Evolutionary conservation across 2,113 vertebrate species (phyloP), one percentile per base, ranked within the genome.

Genomic region (Ceuthmochares aereus): DNA sequence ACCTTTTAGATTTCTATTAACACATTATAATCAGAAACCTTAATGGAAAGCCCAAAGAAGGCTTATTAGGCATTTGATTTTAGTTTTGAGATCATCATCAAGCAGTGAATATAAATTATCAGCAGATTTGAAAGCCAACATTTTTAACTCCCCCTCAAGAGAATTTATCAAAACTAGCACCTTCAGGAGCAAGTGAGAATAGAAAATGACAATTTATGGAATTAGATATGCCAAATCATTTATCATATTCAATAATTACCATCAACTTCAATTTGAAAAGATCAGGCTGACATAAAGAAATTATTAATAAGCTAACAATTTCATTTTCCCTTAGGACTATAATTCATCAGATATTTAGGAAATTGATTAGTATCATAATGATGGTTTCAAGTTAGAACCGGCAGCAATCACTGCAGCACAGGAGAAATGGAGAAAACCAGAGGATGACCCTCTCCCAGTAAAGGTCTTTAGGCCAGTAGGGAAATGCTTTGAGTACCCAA

Each of bases 271-370:
- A 87, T 94, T 95, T 95, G 47, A 67, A 87, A 87, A 73, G 37
- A 93, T 72, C 70, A 81, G 45, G 34, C 36, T 85, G 43, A 83
- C 66, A 63, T 64, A 51, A 80, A 75, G 58, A 89, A 96, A 97
- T 89, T 89, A 92, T 80, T 81, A 92, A 89, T 87, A 85, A 87
- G 30, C 14, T 91, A 91, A 92, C 16, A 59, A 87, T 88, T 94
- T 84, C 4, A 20, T 85, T 86, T 87, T 69, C 75, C 43, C 47
- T 75, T 69, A 85, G 79, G 84, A 49, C 58, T 47, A 34, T 69
- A 92, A 85, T 79, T 84, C 23, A 75, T 42, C 6, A 84, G 49
- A 62, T 47, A 87, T 74, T 91, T 93, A 79, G 49, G 87, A 89
- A 92, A 72, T 14, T 8, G 25, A 74, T 96, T 36, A 42, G 22